phyloP scores from a whole-genome alignment of 2,797 vertebrate genomes.

The Leucoraja ocellata region DNA sequence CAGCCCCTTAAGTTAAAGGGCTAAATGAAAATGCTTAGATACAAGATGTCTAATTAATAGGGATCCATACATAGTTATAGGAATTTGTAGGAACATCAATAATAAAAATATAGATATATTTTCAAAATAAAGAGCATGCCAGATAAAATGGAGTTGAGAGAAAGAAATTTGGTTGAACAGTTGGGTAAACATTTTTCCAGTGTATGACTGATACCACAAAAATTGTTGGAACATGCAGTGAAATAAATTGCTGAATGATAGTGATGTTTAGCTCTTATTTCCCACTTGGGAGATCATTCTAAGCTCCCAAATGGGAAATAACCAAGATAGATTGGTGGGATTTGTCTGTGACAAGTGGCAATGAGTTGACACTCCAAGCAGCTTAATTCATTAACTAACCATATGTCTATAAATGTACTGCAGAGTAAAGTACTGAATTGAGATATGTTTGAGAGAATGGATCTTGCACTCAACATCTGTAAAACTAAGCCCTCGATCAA shows the following conservation, averaged over 20 bases:
- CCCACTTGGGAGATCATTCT: not conserved
- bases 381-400: not conserved
- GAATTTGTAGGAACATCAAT: not conserved
- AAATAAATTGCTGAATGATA: not conserved
- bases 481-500: too few relatives aligned
- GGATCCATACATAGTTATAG: not conserved
- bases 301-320: not conserved
- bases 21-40: not conserved
- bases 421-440: not conserved
- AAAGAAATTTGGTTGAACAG: not conserved
- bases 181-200: not conserved
- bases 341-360: not conserved
- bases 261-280: not conserved
- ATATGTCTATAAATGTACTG: not conserved
- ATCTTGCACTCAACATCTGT: too few relatives aligned
- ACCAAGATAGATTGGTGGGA: constrained; percentile 2
- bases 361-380: not conserved
- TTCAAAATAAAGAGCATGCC: not conserved
- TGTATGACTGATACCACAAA: not conserved
- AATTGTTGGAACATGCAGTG: not conserved
- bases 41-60: not conserved
- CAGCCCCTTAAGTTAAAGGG: not conserved
- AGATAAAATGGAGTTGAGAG: not conserved
- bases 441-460: too few relatives aligned
- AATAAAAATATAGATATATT: not conserved